A percentile compares a stretch with the other conserved stretches of the same genome.
These are phyloP conservation scores for Siniperca scherzeri DNA, from an alignment of 2,797 vertebrate genomes.

Conservation along the genomic window DNA sequence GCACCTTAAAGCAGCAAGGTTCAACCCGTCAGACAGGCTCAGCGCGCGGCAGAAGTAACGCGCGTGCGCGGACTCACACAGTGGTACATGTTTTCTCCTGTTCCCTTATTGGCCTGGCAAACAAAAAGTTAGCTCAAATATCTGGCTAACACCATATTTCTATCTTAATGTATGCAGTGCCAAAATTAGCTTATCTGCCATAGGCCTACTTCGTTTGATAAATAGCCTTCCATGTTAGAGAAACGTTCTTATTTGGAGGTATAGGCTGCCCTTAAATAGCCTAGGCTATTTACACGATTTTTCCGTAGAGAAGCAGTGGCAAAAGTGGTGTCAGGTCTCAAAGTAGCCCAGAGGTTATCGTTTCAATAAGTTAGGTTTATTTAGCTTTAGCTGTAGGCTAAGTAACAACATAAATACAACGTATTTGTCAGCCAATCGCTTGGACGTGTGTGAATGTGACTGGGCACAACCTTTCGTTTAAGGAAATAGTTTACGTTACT, in stretches of 20 bases:
- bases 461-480: neutral
- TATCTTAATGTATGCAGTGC: too few relatives aligned
- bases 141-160: neutral
- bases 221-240: neutral
- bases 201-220: too few relatives aligned
- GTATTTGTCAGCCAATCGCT: neutral
- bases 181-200: too few relatives aligned
- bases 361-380: too few relatives aligned
- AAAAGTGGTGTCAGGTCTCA: too few relatives aligned
- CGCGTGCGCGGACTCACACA: neutral
- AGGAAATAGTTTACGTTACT: conserved; percentile 5
- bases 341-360: too few relatives aligned
- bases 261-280: neutral
- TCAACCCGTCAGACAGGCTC: neutral
- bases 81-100: neutral
- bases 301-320: too few relatives aligned
- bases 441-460: neutral
- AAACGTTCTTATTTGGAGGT: neutral
- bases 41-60: conserved; percentile 5
- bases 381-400: neutral
- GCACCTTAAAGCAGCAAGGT: neutral
- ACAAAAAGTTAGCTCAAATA: neutral
- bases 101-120: neutral
- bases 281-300: neutral
- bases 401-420: too few relatives aligned